A percentile compares a stretch with the other conserved stretches of the same genome.
Conservation (phyloP, 1,140 invertebrate species). For the Brachionus rubens region DNA sequence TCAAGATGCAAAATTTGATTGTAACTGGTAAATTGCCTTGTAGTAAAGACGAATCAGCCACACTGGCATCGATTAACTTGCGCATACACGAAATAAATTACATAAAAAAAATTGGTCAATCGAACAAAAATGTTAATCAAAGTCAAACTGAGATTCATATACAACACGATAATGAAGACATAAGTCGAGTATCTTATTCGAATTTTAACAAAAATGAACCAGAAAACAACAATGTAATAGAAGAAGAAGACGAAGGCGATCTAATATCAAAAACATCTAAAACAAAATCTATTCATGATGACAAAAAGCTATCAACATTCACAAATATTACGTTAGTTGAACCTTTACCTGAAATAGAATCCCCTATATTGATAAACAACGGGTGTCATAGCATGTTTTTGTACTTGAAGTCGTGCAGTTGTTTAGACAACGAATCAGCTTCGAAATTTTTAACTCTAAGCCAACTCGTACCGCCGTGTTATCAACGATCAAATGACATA, state of each 20-base stretch:
- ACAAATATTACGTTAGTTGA: background rate
- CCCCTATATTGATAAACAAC: background rate
- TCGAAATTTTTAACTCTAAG: conserved; percentile 5
- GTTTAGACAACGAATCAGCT: background rate
- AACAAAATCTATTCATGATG: background rate
- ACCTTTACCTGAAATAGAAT: background rate
- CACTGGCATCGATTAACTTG: conserved; percentile 69
- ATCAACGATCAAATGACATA: conserved; percentile 21
- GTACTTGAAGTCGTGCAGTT: background rate
- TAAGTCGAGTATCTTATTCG: conserved; percentile 10
- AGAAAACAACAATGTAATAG: background rate
- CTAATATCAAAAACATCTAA: background rate
- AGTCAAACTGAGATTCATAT: conserved; percentile 29
- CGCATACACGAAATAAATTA: conserved; percentile 67
- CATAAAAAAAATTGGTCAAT: conserved; percentile 47
- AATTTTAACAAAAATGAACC: background rate
- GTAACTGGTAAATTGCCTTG: conserved; percentile 68
- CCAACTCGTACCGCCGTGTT: conserved; percentile 4
- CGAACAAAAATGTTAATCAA: background rate
- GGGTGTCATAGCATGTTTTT: background rate
- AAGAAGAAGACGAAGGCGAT: conserved; percentile 25
- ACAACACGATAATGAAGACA: background rate
- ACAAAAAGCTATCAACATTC: background rate
- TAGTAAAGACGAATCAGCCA: conserved; percentile 69
- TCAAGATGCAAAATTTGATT: conserved; percentile 68